phyloP scores from a whole-genome alignment of 2,888 invertebrate genomes.

The Callyntrura guangdongensis region DNA sequence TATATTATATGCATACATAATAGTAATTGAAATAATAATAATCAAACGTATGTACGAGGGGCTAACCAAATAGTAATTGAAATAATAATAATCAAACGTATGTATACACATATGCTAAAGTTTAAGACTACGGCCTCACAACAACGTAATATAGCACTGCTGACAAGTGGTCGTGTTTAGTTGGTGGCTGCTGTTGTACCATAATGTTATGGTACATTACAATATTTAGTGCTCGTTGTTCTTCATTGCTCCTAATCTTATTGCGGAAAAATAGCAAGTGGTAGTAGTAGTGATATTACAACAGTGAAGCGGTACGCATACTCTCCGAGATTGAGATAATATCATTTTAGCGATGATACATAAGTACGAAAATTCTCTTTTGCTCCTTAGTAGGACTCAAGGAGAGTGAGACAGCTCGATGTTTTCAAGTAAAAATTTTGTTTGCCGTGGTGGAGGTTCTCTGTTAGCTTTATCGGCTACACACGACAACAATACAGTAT shows the following conservation, averaged over 20 bases:
- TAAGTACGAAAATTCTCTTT: conserved; percentile 12
- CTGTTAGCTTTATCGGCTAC: neutral
- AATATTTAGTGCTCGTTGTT: conserved; percentile 56
- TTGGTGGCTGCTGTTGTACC: conserved; percentile 9
- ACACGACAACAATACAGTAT: neutral
- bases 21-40: no score
- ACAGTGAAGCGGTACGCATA: conserved; percentile 52
- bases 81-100: no score
- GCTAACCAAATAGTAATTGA: neutral
- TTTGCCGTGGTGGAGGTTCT: neutral
- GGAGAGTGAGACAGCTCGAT: neutral
- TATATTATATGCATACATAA: neutral
- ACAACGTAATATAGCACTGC: conserved; percentile 50
- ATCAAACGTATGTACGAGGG: no score
- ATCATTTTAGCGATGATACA: neutral
- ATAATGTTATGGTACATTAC: conserved; percentile 51
- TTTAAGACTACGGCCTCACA: conserved; percentile 3
- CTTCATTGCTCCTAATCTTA: conserved; percentile 70
- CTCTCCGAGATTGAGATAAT: conserved; percentile 3
- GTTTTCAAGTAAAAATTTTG: conserved; percentile 33
- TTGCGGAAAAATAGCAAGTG: conserved; percentile 64
- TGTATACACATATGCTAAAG: neutral
- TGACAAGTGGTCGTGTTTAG: conserved; percentile 44
- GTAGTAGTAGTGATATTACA: conserved; percentile 54
- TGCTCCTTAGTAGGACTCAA: neutral